These are phyloP conservation scores for Numida meleagris DNA, from an alignment of 2,113 vertebrate species.

Conservation along the genomic window DNA sequence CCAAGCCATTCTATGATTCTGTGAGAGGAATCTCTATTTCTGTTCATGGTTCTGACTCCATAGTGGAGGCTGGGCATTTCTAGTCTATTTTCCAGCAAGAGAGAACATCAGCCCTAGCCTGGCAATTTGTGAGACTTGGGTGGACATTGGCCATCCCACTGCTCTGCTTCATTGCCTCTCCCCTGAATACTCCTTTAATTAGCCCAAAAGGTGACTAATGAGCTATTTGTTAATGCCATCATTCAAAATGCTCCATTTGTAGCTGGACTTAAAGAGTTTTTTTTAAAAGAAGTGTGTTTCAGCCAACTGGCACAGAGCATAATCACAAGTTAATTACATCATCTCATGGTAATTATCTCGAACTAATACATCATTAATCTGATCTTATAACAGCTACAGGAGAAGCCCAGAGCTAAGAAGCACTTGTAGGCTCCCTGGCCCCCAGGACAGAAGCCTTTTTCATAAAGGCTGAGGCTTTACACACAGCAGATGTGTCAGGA, in stretches of 20 bases:
- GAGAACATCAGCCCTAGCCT: neutral
- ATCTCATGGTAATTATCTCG: neutral
- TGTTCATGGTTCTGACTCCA: fast-evolving
- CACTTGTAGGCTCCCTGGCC: neutral
- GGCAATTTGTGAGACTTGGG: neutral
- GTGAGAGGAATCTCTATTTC: neutral
- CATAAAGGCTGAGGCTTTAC: slow-evolving; percentile 17
- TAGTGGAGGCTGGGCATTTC: fast-evolving
- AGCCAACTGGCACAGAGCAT: neutral
- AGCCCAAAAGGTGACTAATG: slow-evolving; percentile 42
- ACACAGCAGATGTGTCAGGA: slow-evolving; percentile 25
- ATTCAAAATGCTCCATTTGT: slow-evolving; percentile 9
- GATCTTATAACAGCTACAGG: slow-evolving; percentile 9
- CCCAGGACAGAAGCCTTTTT: neutral
- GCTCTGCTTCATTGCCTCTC: slow-evolving; percentile 24
- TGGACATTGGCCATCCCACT: fast-evolving
- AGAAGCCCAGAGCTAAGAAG: slow-evolving; percentile 40
- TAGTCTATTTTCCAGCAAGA: neutral
- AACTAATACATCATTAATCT: slow-evolving; percentile 65
- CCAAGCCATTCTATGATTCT: neutral
- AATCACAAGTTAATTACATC: slow-evolving; percentile 28
- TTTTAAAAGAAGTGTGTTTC: neutral
- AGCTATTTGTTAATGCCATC: slow-evolving; percentile 44
- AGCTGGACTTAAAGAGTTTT: neutral
- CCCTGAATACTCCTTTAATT: slow-evolving; percentile 1